These are phyloP conservation scores for Gasterosteus aculeatus DNA, from an alignment of 2,113 vertebrate species.

Conservation along the genomic window DNA sequence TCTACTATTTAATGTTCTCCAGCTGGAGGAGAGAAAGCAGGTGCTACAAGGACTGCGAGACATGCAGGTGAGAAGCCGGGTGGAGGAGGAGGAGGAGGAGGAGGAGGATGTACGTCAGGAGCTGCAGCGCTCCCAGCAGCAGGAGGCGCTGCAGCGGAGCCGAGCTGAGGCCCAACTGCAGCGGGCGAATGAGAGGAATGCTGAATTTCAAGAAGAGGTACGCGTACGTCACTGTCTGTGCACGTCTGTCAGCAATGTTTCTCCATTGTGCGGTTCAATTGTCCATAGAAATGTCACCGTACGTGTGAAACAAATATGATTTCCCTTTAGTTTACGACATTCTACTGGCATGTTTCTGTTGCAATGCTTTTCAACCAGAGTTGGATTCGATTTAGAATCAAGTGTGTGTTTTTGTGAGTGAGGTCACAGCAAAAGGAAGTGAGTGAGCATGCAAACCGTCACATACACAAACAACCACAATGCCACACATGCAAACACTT, in stretches of 20 bases:
- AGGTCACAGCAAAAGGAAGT: constrained; percentile 29
- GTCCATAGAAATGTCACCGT: neutral
- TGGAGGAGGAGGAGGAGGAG: constrained; percentile 57
- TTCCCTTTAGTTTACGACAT: constrained; percentile 22
- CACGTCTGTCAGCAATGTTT: neutral
- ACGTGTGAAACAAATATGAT: constrained; percentile 14
- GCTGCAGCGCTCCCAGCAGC: constrained; percentile 72
- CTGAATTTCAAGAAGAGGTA: constrained; percentile 84
- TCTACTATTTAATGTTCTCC: neutral
- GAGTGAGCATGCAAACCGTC: constrained; percentile 6
- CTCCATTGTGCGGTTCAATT: no score
- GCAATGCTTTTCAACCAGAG: constrained; percentile 23
- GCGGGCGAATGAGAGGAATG: constrained; percentile 78
- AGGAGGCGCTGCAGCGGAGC: constrained; percentile 83
- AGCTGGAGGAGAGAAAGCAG: constrained; percentile 78
- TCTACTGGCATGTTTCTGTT: constrained; percentile 9
- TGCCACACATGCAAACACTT: neutral
- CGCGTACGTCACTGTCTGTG: neutral
- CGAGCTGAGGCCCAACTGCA: constrained; percentile 76
- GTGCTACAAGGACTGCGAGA: constrained; percentile 78
- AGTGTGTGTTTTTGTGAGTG: constrained; percentile 35
- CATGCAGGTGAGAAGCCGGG: constrained; percentile 66
- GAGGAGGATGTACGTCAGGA: constrained; percentile 62
- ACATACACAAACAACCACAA: constrained; percentile 15
- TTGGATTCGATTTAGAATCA: constrained; percentile 31